These are phyloP conservation scores for Drosophila parabipectinata DNA, from an alignment of 1,140 invertebrate species.

Conservation along the genomic window DNA sequence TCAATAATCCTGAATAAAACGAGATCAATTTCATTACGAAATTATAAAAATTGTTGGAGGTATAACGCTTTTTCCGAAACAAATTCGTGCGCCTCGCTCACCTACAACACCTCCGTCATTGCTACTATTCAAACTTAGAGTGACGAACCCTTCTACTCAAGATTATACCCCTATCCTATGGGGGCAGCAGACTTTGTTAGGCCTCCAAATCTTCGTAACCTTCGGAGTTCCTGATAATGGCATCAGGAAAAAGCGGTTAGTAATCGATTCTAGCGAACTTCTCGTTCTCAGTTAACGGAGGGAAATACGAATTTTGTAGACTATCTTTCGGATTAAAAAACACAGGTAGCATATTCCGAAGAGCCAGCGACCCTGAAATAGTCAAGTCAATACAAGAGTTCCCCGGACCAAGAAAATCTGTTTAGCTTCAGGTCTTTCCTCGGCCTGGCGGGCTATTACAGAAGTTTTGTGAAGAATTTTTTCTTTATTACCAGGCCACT, in stretches of 20 bases:
- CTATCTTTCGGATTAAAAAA: slow-evolving; percentile 21
- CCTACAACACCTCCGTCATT: no score
- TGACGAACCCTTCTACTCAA: no score
- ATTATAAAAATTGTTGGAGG: no score
- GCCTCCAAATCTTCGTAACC: no score
- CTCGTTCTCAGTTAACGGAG: slow-evolving; percentile 19
- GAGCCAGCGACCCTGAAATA: neutral
- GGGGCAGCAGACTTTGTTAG: no score
- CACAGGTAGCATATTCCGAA: slow-evolving; percentile 16
- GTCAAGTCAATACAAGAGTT: neutral
- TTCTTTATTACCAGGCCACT: slow-evolving; percentile 3
- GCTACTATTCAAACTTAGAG: no score
- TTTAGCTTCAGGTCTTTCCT: neutral
- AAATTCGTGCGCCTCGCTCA: no score
- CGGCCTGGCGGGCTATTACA: neutral
- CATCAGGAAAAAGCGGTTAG: slow-evolving; percentile 15
- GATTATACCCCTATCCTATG: no score
- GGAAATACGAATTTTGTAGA: slow-evolving; percentile 20
- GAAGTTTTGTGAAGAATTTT: neutral
- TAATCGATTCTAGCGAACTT: neutral
- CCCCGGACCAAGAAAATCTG: neutral
- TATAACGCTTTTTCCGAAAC: no score
- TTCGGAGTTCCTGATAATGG: neutral
- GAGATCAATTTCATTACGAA: no score
- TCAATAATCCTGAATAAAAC: no score